Percentiles rank a stretch among this genome's conserved stretches.
These are phyloP conservation scores for Cairina moschata DNA, from an alignment of 2,113 vertebrate genomes.

Conservation along the genomic window DNA sequence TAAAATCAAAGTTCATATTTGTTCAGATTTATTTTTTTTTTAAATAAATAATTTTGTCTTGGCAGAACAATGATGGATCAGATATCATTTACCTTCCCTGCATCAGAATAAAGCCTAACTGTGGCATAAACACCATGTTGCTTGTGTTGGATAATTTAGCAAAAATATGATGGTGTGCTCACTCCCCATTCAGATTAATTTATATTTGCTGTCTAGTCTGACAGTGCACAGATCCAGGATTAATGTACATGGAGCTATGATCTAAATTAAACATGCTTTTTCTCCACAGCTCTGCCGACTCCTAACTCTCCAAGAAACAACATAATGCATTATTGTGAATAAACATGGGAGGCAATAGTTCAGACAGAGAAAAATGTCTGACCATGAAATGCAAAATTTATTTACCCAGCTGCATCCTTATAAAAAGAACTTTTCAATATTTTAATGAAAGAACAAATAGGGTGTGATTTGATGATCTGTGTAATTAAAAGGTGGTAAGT, in stretches of 20 bases:
- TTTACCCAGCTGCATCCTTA: background rate
- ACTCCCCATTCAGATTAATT: conserved; percentile 14
- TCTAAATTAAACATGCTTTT: conserved; percentile 10
- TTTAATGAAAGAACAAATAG: background rate
- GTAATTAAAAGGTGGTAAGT: background rate
- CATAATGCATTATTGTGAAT: background rate
- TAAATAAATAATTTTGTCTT: background rate
- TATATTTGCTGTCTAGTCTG: conserved; percentile 8
- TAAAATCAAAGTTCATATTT: background rate
- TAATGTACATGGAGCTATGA: background rate
- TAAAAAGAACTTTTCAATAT: background rate
- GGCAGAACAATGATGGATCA: background rate
- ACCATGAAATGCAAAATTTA: background rate
- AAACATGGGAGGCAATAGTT: background rate
- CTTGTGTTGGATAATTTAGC: background rate
- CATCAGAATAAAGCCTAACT: background rate
- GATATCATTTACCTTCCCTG: background rate
- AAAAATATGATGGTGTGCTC: background rate
- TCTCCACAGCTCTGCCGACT: background rate
- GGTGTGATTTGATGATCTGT: background rate
- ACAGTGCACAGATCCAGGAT: conserved; percentile 4
- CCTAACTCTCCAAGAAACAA: background rate
- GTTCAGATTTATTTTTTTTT: background rate
- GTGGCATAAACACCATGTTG: background rate
- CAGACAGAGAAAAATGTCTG: background rate